Base-by-base conservation (phyloP, 2,888 invertebrate genomes). In the Romanomermis culicivorax region DNA sequence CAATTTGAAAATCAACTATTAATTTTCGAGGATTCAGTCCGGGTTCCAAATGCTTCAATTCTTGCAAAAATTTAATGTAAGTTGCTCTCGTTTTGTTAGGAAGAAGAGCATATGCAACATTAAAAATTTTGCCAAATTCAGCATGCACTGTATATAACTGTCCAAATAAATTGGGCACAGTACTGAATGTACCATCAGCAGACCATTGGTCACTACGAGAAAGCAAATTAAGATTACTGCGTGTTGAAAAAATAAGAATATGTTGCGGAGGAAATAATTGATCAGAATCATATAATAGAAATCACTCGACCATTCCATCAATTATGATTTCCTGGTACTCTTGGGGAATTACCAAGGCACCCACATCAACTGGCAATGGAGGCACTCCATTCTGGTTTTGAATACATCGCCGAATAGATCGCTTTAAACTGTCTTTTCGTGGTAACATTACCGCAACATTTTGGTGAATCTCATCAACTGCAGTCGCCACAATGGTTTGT, bases 141-240 rank as follows among this genome's bases (percentile, higher is more conserved):
- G 23, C 23, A 23, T 45, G 47, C 7, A 45, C 23, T 7, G 47
- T 45, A 23, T 45, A 45, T 7, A 45, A 11, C 23, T 45, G 47
- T 23, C 23, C 14, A 23, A 45, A 45, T n/a, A 45, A 23, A 4
- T 11, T 4, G 11, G 47, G n/a, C 47, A 23, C 47, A 7, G 47
- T 45, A 23, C 23, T 45, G 47, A 45, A 45, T 7, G 47, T 45
- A n/a, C 47, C 47, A 45, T 45, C 47, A 23, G 47, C 47, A 7
- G 23, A 45, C 47, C 47, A 45, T 45, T 45, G 17, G 23, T 7
- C 7, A 45, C 47, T 45, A 7, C 23, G 47, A 11, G 47, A 45
- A 17, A 45, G 47, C 47, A 45, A 23, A 7, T 17, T 7, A 17
- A 23, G 47, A 45, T 45, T 45, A 23, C 17, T 23, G 14, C 17